These are phyloP conservation scores for Cryptophagus acutangulus DNA, from an alignment of 2,888 invertebrate genomes.

Conservation along the genomic window DNA sequence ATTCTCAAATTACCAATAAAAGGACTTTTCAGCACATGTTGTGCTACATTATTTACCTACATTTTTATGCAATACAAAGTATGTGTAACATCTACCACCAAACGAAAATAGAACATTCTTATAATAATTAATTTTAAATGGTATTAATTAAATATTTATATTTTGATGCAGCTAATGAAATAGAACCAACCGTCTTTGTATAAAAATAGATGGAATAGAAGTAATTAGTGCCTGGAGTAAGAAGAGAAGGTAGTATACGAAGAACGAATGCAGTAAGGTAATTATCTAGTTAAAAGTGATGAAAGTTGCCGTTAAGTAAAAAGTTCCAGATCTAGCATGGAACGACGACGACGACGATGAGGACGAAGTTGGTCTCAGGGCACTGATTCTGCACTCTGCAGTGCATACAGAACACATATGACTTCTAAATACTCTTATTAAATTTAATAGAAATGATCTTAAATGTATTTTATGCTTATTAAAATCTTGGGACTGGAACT, in stretches of 20 bases:
- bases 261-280: constrained; percentile 18
- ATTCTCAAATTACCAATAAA: constrained; percentile 31
- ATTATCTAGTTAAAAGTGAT: constrained; percentile 25
- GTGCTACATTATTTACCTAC: background rate
- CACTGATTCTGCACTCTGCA: constrained; percentile 18
- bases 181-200: too few species aligned
- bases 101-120: too few species aligned
- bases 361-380: constrained; percentile 19
- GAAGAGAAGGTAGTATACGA: constrained; percentile 7
- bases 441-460: constrained; percentile 37
- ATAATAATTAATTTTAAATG: too few species aligned
- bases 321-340: constrained; percentile 17
- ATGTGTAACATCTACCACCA: too few species aligned
- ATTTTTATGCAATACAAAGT: too few species aligned
- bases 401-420: constrained; percentile 21
- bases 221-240: constrained; percentile 8
- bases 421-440: constrained; percentile 30
- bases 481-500: constrained; percentile 22
- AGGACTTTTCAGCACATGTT: constrained; percentile 9
- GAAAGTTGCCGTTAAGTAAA: constrained; percentile 25
- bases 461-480: constrained; percentile 35
- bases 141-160: too few species aligned
- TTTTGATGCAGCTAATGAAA: too few species aligned
- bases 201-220: constrained; percentile 6
- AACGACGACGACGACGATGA: too few species aligned